phyloP scores from a whole-genome alignment of 2,797 vertebrate genomes.

The Rhadinocentrus ornatus region DNA sequence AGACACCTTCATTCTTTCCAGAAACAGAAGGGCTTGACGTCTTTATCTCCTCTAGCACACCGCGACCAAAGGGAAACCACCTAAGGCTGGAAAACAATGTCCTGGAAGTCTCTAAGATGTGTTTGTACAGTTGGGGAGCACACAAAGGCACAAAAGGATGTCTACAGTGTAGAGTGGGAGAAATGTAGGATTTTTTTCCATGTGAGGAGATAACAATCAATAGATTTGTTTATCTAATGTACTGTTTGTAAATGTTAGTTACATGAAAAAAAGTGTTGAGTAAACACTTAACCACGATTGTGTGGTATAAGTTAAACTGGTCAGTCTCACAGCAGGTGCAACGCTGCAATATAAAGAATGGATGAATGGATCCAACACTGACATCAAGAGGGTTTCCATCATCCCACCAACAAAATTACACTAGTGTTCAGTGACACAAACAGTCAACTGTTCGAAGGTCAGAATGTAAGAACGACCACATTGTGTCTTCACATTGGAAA shows the following conservation, averaged over 20 bases:
- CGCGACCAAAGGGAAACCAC: conserved; percentile 69
- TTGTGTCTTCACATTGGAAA: conserved; percentile 76
- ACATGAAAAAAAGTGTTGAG: neutral
- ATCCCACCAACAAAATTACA: conserved; percentile 68
- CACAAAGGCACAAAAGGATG: conserved; percentile 25
- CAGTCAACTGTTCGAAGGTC: conserved; percentile 70
- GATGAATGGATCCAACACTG: conserved; percentile 56
- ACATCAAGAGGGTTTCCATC: conserved; percentile 73
- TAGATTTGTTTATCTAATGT: conserved; percentile 23
- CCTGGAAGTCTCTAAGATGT: conserved; percentile 73
- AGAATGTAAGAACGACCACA: conserved; percentile 68
- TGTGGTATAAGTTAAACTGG: neutral
- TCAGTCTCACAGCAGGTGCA: conserved; percentile 40
- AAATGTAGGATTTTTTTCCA: conserved; percentile 11
- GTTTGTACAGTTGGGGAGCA: conserved; percentile 62
- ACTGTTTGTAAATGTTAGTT: conserved; percentile 18
- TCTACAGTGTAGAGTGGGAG: conserved; percentile 8
- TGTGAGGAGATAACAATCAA: conserved; percentile 5
- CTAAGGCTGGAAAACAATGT: conserved; percentile 76
- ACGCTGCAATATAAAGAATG: conserved; percentile 46
- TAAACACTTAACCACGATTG: neutral
- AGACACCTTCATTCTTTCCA: conserved; percentile 77
- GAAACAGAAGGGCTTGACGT: conserved; percentile 68
- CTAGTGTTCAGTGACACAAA: conserved; percentile 66
- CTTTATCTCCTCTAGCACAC: conserved; percentile 75